A percentile compares a stretch with the other conserved stretches of the same genome.
Conservation (phyloP, 2,888 invertebrate species). For the Thysanoteuthis rhombus region DNA sequence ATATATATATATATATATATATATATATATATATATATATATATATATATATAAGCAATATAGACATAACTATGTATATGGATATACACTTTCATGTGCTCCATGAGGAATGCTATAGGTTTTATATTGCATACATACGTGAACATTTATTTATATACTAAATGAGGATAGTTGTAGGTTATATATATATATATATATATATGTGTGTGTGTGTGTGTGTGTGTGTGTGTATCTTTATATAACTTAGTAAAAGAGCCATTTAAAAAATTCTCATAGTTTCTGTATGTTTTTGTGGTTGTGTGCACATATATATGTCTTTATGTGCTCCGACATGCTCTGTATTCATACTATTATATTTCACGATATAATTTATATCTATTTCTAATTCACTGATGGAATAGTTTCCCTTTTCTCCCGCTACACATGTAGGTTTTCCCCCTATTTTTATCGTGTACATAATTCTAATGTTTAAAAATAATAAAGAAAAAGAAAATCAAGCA, state of each 20-base stretch:
- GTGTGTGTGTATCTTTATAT: neutral
- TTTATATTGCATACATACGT: too few relatives aligned
- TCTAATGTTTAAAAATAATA: neutral
- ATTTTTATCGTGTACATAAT: neutral
- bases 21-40: neutral
- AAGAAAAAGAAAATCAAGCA: neutral
- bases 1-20: neutral
- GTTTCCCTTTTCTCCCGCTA: neutral
- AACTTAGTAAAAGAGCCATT: too few relatives aligned
- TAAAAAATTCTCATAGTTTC: too few relatives aligned
- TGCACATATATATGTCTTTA: neutral
- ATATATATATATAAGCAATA: too few relatives aligned
- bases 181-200: neutral
- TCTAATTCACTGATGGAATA: neutral
- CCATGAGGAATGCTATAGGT: too few relatives aligned
- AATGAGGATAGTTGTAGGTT: too few relatives aligned
- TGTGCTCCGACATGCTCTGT: neutral
- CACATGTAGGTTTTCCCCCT: neutral
- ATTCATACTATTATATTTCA: neutral
- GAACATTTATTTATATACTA: too few relatives aligned
- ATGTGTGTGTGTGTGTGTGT: neutral
- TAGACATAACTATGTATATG: too few relatives aligned
- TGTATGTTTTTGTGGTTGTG: too few relatives aligned
- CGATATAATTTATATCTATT: neutral
- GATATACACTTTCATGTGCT: too few relatives aligned